Evolutionary conservation across 1,140 invertebrate genomes (phyloP).

Genomic region (Bactericera cockerelli): DNA sequence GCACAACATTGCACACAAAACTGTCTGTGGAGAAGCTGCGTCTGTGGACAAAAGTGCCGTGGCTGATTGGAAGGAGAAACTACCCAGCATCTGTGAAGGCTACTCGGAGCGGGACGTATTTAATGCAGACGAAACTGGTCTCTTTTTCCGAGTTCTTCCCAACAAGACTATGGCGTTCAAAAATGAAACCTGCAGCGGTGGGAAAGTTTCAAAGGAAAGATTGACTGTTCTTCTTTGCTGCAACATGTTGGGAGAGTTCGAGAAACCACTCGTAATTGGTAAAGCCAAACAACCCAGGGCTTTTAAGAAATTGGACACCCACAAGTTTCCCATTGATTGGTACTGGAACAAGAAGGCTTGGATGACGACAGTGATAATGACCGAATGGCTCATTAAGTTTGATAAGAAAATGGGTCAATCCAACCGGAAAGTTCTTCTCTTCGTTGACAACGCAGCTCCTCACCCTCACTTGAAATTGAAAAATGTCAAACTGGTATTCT

Average conservation of each 20-base stretch:
- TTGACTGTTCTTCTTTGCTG: constrained; percentile 26
- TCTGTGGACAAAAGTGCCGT: constrained; percentile 20
- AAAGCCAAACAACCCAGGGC: constrained; percentile 26
- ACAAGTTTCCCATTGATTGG: too few relatives aligned
- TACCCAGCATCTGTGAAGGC: constrained; percentile 18
- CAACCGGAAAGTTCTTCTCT: too few relatives aligned
- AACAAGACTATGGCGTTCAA: constrained; percentile 27
- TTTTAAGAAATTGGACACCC: constrained; percentile 23
- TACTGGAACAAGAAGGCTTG: too few relatives aligned
- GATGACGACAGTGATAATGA: too few relatives aligned
- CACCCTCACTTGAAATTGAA: too few relatives aligned
- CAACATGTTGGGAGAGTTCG: constrained; percentile 26
- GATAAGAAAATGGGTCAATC: too few relatives aligned
- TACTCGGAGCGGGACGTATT: constrained; percentile 28
- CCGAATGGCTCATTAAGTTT: too few relatives aligned
- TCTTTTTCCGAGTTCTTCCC: constrained; percentile 29
- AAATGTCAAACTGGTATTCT: too few relatives aligned
- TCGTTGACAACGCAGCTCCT: too few relatives aligned
- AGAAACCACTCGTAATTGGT: constrained; percentile 24
- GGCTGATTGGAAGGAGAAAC: constrained; percentile 16
- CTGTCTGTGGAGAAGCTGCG: constrained; percentile 25
- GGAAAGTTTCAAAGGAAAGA: constrained; percentile 29
- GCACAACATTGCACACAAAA: constrained; percentile 16
- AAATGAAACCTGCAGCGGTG: constrained; percentile 25
- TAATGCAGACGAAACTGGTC: constrained; percentile 30